Evolutionary conservation across 2,888 invertebrate genomes (phyloP).

Genomic region (Cryptosula pallasiana): DNA sequence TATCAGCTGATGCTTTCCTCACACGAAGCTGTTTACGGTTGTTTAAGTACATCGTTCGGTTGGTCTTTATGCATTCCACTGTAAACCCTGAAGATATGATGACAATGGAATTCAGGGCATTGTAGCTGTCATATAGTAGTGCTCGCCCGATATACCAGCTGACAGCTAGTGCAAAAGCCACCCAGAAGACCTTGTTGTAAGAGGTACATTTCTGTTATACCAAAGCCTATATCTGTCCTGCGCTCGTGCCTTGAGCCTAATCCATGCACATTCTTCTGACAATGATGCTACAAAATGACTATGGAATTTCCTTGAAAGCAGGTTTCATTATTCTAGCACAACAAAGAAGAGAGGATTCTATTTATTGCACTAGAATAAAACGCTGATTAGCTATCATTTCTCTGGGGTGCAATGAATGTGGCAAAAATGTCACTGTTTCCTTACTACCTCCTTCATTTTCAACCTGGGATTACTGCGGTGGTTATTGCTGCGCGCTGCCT

Average conservation of each 20-base stretch:
- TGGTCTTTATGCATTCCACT: background rate
- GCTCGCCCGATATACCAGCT: too few relatives aligned
- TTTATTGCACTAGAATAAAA: background rate
- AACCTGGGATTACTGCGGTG: background rate
- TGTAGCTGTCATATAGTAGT: too few relatives aligned
- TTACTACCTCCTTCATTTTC: background rate
- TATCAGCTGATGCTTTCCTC: too few relatives aligned
- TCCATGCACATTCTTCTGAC: background rate
- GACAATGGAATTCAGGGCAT: background rate
- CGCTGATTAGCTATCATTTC: too few relatives aligned
- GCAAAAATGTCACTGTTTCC: background rate
- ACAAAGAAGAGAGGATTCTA: background rate
- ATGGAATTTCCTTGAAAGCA: background rate
- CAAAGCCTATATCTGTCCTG: background rate
- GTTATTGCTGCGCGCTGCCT: background rate
- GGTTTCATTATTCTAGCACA: background rate
- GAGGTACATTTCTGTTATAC: too few relatives aligned
- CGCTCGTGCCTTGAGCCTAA: background rate
- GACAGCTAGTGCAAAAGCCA: background rate
- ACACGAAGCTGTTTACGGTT: too few relatives aligned
- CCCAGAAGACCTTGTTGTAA: background rate
- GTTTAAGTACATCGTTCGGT: background rate
- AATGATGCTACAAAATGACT: too few relatives aligned
- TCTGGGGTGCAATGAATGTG: background rate
- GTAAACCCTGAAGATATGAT: background rate